Conservation (phyloP, 35 echinoderm and acorn worm genomes). For the Ophiothrix spiculata region DNA sequence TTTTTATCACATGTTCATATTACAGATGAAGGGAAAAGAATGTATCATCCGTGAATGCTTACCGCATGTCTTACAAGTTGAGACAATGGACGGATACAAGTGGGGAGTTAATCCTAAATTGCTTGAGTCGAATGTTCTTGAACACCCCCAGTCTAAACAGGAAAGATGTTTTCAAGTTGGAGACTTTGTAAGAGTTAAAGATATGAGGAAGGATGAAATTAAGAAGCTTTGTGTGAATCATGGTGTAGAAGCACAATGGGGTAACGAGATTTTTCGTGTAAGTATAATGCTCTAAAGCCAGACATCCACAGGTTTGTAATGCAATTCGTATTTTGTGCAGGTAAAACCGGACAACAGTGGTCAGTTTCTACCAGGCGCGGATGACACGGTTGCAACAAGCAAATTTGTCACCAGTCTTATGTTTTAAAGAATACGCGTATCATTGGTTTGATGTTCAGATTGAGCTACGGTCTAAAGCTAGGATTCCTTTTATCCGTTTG, state of each 20-base stretch:
- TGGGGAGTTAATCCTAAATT: background rate
- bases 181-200: background rate
- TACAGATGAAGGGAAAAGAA: background rate
- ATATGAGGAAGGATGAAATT: background rate
- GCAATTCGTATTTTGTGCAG: too few species aligned
- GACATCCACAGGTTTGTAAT: too few species aligned
- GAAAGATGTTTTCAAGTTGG: background rate
- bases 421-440: too few species aligned
- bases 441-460: too few species aligned
- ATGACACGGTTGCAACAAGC: too few species aligned
- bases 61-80: background rate
- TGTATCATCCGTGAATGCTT: background rate
- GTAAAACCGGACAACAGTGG: too few species aligned
- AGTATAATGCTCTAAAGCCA: too few species aligned
- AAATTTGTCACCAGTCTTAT: too few species aligned
- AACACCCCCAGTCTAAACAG: background rate
- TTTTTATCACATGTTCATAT: background rate
- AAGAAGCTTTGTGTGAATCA: background rate
- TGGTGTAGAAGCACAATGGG: background rate
- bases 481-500: too few species aligned
- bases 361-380: too few species aligned
- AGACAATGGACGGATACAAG: background rate
- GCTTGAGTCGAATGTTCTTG: background rate
- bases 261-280: background rate
- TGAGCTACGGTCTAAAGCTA: too few species aligned